Conservation (phyloP, 30 jellyfish, hydroid and myxozoan genomes). For the Chrysaora quinquecirrha region DNA sequence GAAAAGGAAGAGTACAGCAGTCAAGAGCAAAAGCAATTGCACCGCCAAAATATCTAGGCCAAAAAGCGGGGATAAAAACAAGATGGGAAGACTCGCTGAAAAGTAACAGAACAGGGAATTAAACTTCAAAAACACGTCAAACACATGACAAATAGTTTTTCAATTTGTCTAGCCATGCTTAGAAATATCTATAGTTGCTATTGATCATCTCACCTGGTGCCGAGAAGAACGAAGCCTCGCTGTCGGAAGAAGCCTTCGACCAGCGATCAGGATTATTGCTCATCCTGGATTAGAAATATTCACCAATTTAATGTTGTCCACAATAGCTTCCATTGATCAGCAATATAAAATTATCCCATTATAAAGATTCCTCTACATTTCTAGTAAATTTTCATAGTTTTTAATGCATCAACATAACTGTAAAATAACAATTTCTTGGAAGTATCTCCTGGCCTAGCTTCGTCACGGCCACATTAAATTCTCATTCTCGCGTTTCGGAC, state of each 20-base stretch:
- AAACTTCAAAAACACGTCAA: neutral
- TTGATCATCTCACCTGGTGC: slow-evolving; percentile 53
- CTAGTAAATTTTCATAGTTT: neutral
- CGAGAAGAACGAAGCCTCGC: slow-evolving; percentile 94
- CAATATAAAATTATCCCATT: neutral
- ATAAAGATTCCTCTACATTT: neutral
- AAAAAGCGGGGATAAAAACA: neutral
- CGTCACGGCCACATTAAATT: neutral
- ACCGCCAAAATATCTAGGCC: neutral
- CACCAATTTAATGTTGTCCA: neutral
- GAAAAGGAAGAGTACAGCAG: neutral
- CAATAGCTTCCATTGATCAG: neutral
- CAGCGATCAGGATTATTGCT: slow-evolving; percentile 87
- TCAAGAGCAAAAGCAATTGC: neutral
- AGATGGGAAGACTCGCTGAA: no score
- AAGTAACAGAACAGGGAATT: no score
- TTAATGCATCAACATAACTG: neutral
- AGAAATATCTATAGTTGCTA: neutral
- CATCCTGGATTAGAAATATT: slow-evolving; percentile 13
- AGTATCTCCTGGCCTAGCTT: neutral
- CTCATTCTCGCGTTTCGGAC: neutral
- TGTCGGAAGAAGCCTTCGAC: slow-evolving; percentile 97
- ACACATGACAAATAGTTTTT: neutral
- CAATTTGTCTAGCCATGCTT: slow-evolving; percentile 3
- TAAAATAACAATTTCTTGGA: neutral